phyloP scores from a whole-genome alignment of 2,113 vertebrate species.

The Reinhardtius hippoglossoides region DNA sequence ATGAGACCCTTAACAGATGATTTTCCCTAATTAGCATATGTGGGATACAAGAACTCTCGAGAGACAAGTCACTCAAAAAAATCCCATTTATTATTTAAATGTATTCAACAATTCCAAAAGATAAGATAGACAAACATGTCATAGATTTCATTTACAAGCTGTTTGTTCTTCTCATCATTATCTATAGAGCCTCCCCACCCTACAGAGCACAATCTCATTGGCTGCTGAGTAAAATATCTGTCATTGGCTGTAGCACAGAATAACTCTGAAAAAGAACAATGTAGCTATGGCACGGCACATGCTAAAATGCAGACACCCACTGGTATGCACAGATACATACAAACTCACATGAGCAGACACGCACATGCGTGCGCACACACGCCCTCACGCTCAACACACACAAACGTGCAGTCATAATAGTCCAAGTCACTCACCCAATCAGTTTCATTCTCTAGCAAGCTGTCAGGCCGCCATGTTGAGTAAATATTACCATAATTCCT shows the following conservation, averaged over 20 bases:
- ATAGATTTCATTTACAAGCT: conserved; percentile 71
- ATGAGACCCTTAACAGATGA: conserved; percentile 43
- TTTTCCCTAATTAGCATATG: conserved; percentile 52
- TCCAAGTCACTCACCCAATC: conserved; percentile 71
- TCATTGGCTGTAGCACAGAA: conserved; percentile 73
- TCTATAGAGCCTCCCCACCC: conserved; percentile 52
- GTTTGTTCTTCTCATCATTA: too few species aligned
- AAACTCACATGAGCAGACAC: conserved; percentile 29
- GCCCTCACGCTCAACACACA: conserved; percentile 30
- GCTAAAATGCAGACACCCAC: conserved; percentile 73
- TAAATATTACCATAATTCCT: conserved; percentile 78
- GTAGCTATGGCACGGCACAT: conserved; percentile 78
- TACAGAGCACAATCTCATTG: conserved; percentile 76
- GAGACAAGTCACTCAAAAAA: conserved; percentile 77
- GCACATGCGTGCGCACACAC: conserved; percentile 21
- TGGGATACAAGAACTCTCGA: conserved; percentile 62
- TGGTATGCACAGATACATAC: conserved; percentile 50
- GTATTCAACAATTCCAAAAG: conserved; percentile 85
- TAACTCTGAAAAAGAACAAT: conserved; percentile 72
- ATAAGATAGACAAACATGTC: conserved; percentile 82
- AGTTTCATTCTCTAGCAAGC: conserved; percentile 72
- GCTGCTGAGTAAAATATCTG: conserved; percentile 76
- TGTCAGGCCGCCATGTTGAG: conserved; percentile 74
- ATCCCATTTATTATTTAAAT: conserved; percentile 87
- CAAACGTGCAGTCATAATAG: conserved; percentile 62